Conservation (phyloP, 2,797 vertebrate species). For the Hemitrygon akajei region DNA sequence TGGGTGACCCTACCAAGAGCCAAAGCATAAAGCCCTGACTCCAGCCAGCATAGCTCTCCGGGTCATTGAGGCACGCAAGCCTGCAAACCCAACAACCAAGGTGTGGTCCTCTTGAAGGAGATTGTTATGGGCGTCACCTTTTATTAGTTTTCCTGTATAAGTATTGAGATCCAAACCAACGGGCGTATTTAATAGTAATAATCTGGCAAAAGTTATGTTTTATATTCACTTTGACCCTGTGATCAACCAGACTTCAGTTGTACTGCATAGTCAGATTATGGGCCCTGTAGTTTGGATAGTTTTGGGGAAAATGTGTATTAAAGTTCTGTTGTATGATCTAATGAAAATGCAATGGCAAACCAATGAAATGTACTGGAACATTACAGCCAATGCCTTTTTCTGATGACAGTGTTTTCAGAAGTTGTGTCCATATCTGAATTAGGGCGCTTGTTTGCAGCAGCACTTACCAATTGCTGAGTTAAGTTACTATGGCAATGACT, state of each 20-base stretch:
- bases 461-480: neutral
- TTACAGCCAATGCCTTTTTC: neutral
- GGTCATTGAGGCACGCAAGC: too few relatives aligned
- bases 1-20: too few relatives aligned
- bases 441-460: neutral
- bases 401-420: neutral
- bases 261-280: neutral
- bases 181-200: neutral
- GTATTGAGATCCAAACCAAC: too few relatives aligned
- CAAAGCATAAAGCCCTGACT: too few relatives aligned
- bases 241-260: neutral
- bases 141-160: neutral
- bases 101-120: too few relatives aligned
- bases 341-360: neutral
- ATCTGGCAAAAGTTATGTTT: neutral
- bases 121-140: neutral
- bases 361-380: neutral
- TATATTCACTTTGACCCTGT: neutral
- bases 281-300: neutral
- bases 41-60: too few relatives aligned
- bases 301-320: constrained; percentile 9
- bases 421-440: neutral
- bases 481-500: neutral
- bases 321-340: neutral
- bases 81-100: too few relatives aligned